Evolutionary conservation across 2,113 vertebrate species (phyloP).

Genomic region (Chionomys nivalis): DNA sequence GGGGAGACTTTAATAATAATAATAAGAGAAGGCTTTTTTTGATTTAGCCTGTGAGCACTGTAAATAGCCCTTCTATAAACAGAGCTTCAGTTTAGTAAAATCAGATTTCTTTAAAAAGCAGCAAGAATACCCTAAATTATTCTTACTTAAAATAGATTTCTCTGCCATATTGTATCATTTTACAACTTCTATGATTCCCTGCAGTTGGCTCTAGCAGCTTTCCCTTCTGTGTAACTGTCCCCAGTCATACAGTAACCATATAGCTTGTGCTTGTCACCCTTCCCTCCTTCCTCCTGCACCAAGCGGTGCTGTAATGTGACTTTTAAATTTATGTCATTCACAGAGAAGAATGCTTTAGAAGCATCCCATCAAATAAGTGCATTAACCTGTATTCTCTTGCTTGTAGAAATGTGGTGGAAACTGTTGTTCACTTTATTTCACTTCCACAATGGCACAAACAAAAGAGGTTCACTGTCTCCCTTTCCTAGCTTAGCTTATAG

Average conservation of each 20-base stretch:
- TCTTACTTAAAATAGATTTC: constrained; percentile 20
- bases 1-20: not conserved
- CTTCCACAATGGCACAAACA: not conserved
- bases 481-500: not conserved
- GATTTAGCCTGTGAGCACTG: not conserved
- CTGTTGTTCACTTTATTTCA: not conserved
- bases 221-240: not conserved
- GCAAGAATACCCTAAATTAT: not conserved
- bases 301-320: not conserved
- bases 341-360: constrained; percentile 22
- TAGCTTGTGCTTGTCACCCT: not conserved
- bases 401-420: not conserved
- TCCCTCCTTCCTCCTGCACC: not conserved
- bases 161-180: not conserved
- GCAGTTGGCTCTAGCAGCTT: not conserved
- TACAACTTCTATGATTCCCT: not conserved
- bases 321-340: constrained; percentile 1
- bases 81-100: not conserved
- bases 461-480: not conserved
- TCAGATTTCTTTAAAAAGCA: not conserved
- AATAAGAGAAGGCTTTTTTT: constrained; percentile 8
- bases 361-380: not conserved
- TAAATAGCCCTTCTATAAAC: not conserved
- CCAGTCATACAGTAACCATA: not conserved
- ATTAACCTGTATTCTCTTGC: not conserved